Evolutionary conservation across 2,888 invertebrate species (phyloP), one percentile per base, ranked within the genome.

Genomic region (Gari tellinella): DNA sequence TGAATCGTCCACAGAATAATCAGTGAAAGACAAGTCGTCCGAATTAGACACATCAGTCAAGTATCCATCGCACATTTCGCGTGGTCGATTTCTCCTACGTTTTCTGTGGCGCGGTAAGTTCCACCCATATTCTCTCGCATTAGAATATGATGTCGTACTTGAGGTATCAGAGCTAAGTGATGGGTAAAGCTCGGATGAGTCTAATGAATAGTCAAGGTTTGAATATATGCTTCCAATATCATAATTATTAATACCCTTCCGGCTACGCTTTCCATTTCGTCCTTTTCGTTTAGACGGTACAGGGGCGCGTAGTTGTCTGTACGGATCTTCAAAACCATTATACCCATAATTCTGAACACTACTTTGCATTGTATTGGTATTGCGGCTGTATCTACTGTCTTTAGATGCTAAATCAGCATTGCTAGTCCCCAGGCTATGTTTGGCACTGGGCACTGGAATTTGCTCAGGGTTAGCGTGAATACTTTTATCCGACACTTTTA

Each of bases 341-440:
- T 66, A 72, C 52, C 46, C 48, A 68, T 76, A 76, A 43, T 72
- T 58, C 26, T 68, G 58, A 14, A 68, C 68, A 73, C 82, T 82
- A 15, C 82, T 62, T 45, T 78, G 82, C 14, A 86, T 46, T 8
- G 86, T 86, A 56, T 86, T 79, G 7, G 86, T 86, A 58, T 86
- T 86, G 45, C 86, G 69, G 45, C 75, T 75, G 49, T 75, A 62
- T 48, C 81, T 75, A 49, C 75, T 79, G 17, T 69, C 60, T 23
- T 81, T 80, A 7, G 86, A 86, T 17, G 79, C 78, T 15, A 83
- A 21, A 43, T 84, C 84, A 1, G 58, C 74, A 49, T 72, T 81
- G 46, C 75, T 82, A 17, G 53, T 67, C 58, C 65, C 66, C 19
- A 48, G 4, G 40, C 41, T 41, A 10, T 31, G 31, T 31, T 31